phyloP scores from a whole-genome alignment of 2,113 vertebrate genomes.

The Aegotheles bennettii region DNA sequence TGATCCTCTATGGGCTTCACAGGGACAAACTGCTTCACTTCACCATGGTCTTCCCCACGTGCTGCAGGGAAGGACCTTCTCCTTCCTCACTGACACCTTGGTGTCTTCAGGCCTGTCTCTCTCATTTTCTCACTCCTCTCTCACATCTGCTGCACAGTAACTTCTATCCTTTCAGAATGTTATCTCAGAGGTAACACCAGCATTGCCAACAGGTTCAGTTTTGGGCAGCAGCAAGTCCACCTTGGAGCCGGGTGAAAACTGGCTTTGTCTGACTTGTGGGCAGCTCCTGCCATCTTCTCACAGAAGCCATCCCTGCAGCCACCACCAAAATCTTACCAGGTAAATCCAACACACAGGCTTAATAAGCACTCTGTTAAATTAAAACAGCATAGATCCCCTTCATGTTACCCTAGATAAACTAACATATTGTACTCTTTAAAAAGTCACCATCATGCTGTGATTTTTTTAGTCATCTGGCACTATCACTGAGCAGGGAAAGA shows the following conservation, averaged over 20 bases:
- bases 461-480: neutral
- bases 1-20: neutral
- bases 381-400: neutral
- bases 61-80: neutral
- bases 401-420: neutral
- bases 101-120: neutral
- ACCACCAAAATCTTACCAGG: neutral
- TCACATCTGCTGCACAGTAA: neutral
- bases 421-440: neutral
- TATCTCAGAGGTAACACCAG: neutral
- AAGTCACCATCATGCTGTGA: neutral
- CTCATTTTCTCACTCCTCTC: neutral
- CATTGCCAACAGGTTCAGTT: neutral
- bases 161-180: neutral
- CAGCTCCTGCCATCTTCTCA: neutral
- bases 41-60: neutral
- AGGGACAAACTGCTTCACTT: neutral
- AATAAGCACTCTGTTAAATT: neutral
- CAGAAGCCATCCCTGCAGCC: neutral
- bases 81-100: neutral
- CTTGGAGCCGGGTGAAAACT: neutral
- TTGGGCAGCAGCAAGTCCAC: neutral
- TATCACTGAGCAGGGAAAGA: neutral
- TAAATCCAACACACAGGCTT: neutral
- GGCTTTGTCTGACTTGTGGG: neutral